Evolutionary conservation across 2,888 invertebrate genomes (phyloP).

Genomic region (Sinelater perroti): DNA sequence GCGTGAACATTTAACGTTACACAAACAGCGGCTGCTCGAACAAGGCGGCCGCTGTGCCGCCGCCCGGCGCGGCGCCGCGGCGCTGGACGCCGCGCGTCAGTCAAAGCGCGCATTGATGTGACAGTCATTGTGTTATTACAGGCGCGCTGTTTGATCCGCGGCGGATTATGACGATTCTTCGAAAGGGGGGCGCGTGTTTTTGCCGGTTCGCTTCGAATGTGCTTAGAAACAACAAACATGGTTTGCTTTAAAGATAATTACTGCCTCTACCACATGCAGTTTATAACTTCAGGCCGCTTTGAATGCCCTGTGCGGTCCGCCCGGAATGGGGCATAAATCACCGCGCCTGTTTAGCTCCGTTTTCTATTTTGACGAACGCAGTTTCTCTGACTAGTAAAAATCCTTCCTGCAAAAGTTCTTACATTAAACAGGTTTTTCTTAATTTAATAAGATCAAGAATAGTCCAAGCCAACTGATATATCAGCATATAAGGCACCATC

Average conservation of each 20-base stretch:
- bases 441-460: too few relatives aligned
- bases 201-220: slow-evolving; percentile 55
- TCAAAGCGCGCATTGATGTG: slow-evolving; percentile 56
- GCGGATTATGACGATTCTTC: slow-evolving; percentile 48
- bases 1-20: slow-evolving; percentile 56
- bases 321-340: slow-evolving; percentile 45
- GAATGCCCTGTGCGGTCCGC: slow-evolving; percentile 45
- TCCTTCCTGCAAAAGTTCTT: too few relatives aligned
- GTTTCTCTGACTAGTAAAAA: too few relatives aligned
- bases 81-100: slow-evolving; percentile 48
- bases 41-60: slow-evolving; percentile 37
- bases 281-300: slow-evolving; percentile 52
- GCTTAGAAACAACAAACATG: slow-evolving; percentile 58
- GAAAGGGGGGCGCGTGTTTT: slow-evolving; percentile 44
- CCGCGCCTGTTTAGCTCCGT: slow-evolving; percentile 39
- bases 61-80: slow-evolving; percentile 1
- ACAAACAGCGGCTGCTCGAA: slow-evolving; percentile 47
- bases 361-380: too few relatives aligned
- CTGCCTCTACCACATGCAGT: slow-evolving; percentile 53
- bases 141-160: slow-evolving; percentile 59
- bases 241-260: slow-evolving; percentile 45
- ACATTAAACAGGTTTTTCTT: too few relatives aligned
- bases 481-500: too few relatives aligned
- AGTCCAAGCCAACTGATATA: too few relatives aligned
- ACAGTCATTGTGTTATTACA: slow-evolving; percentile 61